Percentiles rank a stretch among this genome's conserved stretches.
phyloP scores from a whole-genome alignment of 2,888 invertebrate species.

The Harmothoe impar region DNA sequence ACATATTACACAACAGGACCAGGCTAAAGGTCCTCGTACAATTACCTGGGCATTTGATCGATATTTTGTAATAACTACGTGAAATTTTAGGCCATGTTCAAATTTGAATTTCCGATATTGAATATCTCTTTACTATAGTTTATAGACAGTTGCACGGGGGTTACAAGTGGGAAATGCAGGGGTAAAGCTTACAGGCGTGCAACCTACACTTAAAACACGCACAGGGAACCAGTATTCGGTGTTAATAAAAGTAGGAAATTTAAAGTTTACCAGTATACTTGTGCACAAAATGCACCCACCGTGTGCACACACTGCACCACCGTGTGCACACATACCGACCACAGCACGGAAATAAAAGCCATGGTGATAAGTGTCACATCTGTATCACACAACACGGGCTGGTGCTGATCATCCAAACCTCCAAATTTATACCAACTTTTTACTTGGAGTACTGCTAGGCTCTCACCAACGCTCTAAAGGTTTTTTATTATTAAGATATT shows the following conservation, averaged over 20 bases:
- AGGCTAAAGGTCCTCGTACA: not conserved
- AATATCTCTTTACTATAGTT: too few relatives aligned
- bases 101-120: too few relatives aligned
- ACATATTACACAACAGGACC: slow-evolving; percentile 1
- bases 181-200: not conserved
- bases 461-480: too few relatives aligned
- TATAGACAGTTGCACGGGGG: not conserved
- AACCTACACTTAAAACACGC: slow-evolving; percentile 26
- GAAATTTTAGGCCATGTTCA: too few relatives aligned
- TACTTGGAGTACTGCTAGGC: too few relatives aligned
- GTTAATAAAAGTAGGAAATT: not conserved
- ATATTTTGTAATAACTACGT: too few relatives aligned
- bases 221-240: not conserved
- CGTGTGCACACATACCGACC: slow-evolving; percentile 22
- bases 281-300: not conserved
- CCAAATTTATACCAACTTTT: too few relatives aligned
- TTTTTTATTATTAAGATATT: too few relatives aligned
- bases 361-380: not conserved
- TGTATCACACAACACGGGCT: not conserved
- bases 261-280: not conserved
- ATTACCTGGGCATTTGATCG: too few relatives aligned
- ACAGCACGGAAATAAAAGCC: not conserved
- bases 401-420: too few relatives aligned
- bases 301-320: not conserved
- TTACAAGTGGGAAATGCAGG: not conserved